Conservation (phyloP, 35 echinoderm and acorn worm genomes). For the Strongylocentrotus purpuratus region DNA sequence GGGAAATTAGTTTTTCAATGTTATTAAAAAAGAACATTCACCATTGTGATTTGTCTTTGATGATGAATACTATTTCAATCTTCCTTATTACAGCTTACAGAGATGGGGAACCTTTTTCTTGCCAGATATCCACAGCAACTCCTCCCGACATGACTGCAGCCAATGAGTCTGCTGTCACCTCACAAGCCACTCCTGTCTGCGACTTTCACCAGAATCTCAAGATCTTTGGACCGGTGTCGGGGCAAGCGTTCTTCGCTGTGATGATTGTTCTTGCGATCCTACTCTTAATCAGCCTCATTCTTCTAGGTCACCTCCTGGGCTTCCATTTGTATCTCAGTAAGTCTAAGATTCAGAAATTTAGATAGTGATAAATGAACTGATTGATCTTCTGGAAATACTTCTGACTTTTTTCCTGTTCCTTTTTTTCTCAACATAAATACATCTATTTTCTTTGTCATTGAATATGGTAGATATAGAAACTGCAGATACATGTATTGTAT, state of each 20-base stretch:
- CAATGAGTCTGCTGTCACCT: neutral
- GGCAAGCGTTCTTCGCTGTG: slow-evolving; percentile 67
- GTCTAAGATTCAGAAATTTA: too few relatives aligned
- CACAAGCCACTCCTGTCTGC: neutral
- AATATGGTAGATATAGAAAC: too few relatives aligned
- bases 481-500: too few relatives aligned
- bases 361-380: too few relatives aligned
- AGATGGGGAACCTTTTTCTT: neutral
- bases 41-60: too few relatives aligned
- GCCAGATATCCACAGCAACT: neutral
- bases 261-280: slow-evolving; percentile 61
- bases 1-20: too few relatives aligned
- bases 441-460: too few relatives aligned
- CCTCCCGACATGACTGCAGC: neutral
- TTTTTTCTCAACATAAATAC: too few relatives aligned
- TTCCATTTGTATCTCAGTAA: slow-evolving; percentile 97
- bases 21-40: too few relatives aligned
- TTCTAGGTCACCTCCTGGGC: slow-evolving; percentile 82
- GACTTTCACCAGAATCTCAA: slow-evolving; percentile 66
- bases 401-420: too few relatives aligned
- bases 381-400: too few relatives aligned
- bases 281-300: slow-evolving; percentile 52
- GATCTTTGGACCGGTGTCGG: slow-evolving; percentile 77
- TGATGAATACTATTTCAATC: neutral
- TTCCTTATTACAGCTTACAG: slow-evolving; percentile 23